Conservation (phyloP, 2,797 vertebrate genomes). For the Sebastes kiyomatsui region DNA sequence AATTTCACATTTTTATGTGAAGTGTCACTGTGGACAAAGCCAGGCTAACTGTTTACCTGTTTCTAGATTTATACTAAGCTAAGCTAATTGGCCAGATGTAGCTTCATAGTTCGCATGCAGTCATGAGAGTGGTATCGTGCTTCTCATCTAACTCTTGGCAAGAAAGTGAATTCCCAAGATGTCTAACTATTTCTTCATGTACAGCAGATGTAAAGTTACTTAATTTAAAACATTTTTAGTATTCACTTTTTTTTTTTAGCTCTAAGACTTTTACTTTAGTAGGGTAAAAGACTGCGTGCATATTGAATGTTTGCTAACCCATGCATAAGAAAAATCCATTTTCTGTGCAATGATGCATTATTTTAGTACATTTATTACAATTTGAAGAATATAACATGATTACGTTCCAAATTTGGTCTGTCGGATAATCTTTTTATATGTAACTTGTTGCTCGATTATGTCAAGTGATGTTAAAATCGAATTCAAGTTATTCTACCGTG, state of each 20-base stretch:
- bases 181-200: background rate
- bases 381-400: background rate
- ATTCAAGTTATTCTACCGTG: background rate
- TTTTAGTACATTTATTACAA: background rate
- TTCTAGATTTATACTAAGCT: background rate
- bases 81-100: background rate
- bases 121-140: background rate
- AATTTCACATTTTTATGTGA: background rate
- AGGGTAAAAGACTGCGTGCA: background rate
- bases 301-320: background rate
- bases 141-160: background rate
- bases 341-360: background rate
- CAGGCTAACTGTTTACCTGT: background rate
- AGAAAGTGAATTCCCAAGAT: background rate
- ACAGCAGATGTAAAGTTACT: background rate
- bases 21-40: background rate
- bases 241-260: background rate
- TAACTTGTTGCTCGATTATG: conserved; percentile 12
- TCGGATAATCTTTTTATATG: background rate
- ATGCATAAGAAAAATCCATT: background rate
- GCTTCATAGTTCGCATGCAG: background rate
- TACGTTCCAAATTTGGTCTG: background rate
- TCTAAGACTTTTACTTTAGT: background rate
- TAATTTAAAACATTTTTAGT: background rate
- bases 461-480: conserved; percentile 7